Base-by-base conservation (phyloP, 2,888 invertebrate species). In the Dasypolia templi region DNA sequence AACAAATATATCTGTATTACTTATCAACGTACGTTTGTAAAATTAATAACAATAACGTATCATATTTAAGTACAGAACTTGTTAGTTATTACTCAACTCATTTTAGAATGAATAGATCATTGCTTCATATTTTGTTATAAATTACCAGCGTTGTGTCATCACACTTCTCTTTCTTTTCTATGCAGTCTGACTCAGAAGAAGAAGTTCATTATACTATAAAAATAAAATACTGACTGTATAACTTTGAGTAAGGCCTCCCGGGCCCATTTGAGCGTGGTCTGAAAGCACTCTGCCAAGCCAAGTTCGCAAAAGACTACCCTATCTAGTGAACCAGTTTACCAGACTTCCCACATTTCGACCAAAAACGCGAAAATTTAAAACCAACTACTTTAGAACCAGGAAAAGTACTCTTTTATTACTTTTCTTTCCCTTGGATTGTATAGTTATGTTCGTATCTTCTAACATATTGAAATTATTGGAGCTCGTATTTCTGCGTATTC, bases 381-480 rank as follows among this genome's bases (percentile, higher is more conserved):
- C 6, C 39, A 46, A 44, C 0, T 64, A 39, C 1, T 32, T 19
- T 49, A 6, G 9, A 29, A 44, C 6, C 32, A 14, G 3, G 3
- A 51, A 44, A 55, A 46, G 6, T 32, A 19, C 14, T 42, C n/a
- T 53, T 14, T 39, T 39, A 5, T 39, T 9, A 9, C 9, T 39
- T 39, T 39, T 39, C 5, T 9, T 1, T 39, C n/a, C n/a, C n/a
- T 39, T 39, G 9, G 9, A 39, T 39, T 3, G 39, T 39, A 39
- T 1, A 9, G 9, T 9, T 39, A 39, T 39, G 7, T 39, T 39
- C 39, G 9, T 39, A 9, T 32, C 58, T 51, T 26, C 42, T 14
- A 29, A 35, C 17, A 59, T 55, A 62, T 79, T 35, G 53, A 44
- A 42, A 55, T 55, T 4, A 70, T 70, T 56, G 35, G n/a, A 67